Percentiles rank a stretch among this genome's conserved stretches.
Conservation (phyloP, 2,113 vertebrate genomes). For the Eulemur macaco region DNA sequence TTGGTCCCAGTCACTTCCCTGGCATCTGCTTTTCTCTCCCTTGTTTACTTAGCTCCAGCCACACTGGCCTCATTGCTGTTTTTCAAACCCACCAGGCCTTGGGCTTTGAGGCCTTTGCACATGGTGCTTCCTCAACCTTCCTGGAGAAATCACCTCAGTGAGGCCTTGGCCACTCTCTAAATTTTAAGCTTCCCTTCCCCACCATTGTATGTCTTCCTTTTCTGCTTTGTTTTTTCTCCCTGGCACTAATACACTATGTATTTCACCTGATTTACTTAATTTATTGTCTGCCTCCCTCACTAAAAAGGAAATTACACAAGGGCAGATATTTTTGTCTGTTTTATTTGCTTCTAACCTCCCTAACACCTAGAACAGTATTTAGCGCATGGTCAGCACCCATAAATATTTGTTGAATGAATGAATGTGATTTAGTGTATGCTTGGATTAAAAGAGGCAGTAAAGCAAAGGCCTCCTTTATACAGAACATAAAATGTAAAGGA, state of each 20-base stretch:
- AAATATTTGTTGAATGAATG: not conserved
- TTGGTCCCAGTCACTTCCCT: not conserved
- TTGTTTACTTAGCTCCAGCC: not conserved
- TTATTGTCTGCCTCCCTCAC: not conserved
- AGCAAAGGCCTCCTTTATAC: not conserved
- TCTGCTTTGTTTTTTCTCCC: not conserved
- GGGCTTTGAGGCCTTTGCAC: not conserved
- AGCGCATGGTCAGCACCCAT: not conserved
- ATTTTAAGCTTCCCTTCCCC: not conserved
- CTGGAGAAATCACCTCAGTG: not conserved
- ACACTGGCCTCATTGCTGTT: not conserved
- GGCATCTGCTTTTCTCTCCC: not conserved
- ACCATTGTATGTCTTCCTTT: not conserved
- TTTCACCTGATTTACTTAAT: not conserved
- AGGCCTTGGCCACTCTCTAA: not conserved
- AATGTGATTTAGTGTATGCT: not conserved
- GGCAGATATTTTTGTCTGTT: not conserved
- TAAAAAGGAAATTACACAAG: not conserved
- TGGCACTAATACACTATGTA: not conserved
- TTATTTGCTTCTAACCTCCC: not conserved
- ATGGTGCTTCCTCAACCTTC: not conserved
- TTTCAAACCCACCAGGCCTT: not conserved
- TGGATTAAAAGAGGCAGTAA: constrained; percentile 21
- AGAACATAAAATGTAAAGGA: not conserved
- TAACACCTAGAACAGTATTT: not conserved